phyloP scores from a whole-genome alignment of 2,888 invertebrate species.

The Trachelus stipa region DNA sequence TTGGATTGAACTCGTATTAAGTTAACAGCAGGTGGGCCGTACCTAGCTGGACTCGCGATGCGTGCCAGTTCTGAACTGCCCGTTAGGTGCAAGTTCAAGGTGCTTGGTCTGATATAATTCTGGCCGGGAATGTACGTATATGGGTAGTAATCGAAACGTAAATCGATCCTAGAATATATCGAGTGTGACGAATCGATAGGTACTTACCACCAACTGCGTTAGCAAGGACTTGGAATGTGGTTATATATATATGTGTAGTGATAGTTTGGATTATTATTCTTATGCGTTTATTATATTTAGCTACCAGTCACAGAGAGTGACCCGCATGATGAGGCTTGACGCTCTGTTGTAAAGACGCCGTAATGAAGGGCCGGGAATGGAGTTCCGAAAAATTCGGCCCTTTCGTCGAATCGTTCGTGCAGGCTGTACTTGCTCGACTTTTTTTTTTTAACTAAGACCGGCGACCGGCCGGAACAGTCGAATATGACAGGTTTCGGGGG shows the following conservation, averaged over 20 bases:
- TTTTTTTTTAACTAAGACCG: background rate
- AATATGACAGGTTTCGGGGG: slow-evolving; percentile 4
- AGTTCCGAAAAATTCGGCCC: background rate
- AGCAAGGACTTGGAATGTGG: background rate
- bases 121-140: background rate
- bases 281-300: background rate
- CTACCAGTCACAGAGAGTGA: background rate
- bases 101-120: background rate
- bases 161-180: background rate
- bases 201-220: background rate
- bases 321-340: background rate
- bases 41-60: background rate
- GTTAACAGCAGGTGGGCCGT: background rate
- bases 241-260: background rate
- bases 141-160: background rate
- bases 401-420: background rate
- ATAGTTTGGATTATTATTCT: background rate
- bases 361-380: background rate
- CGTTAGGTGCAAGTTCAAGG: background rate
- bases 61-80: background rate
- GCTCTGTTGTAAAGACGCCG: background rate
- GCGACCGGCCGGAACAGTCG: background rate
- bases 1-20: background rate
- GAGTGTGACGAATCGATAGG: background rate
- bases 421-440: background rate